These are phyloP conservation scores for Octodonta nipae DNA, from an alignment of 2,888 invertebrate genomes.

Conservation along the genomic window DNA sequence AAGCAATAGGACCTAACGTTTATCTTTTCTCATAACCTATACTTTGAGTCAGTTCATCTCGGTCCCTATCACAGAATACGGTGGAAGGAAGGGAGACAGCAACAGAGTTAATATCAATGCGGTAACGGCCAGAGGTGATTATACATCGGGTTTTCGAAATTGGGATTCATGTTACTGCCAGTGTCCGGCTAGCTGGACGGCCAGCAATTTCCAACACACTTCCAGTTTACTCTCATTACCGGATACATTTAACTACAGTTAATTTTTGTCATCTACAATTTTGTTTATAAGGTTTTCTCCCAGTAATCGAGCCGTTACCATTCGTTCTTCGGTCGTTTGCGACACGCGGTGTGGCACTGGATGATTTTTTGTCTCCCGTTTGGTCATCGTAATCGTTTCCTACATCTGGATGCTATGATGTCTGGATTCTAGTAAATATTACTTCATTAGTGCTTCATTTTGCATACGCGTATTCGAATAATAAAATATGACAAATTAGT, in stretches of 20 bases:
- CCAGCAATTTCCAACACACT: slow-evolving; percentile 26
- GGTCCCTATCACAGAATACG: too few relatives aligned
- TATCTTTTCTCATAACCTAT: slow-evolving; percentile 15
- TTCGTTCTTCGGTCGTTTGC: slow-evolving; percentile 18
- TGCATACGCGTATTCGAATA: too few relatives aligned
- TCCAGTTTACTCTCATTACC: slow-evolving; percentile 33
- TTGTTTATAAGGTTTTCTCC: slow-evolving; percentile 31
- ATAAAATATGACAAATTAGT: too few relatives aligned
- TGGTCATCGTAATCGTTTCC: too few relatives aligned
- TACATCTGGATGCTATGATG: too few relatives aligned
- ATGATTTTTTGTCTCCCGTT: too few relatives aligned
- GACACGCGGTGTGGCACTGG: slow-evolving; percentile 20
- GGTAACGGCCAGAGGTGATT: slow-evolving; percentile 20
- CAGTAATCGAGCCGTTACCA: slow-evolving; percentile 16
- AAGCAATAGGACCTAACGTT: slow-evolving; percentile 18
- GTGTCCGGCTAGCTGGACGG: slow-evolving; percentile 24
- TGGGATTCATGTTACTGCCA: slow-evolving; percentile 32
- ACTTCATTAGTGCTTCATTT: slow-evolving; percentile 1
- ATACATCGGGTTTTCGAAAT: slow-evolving; percentile 30
- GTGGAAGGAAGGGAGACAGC: slow-evolving; percentile 8
- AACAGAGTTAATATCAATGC: slow-evolving; percentile 16
- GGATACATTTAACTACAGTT: slow-evolving; percentile 31
- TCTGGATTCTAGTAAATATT: too few relatives aligned
- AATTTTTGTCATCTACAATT: slow-evolving; percentile 35
- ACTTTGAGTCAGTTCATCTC: slow-evolving; percentile 11